Evolutionary conservation across 2,888 invertebrate genomes (phyloP), one percentile per base, ranked within the genome.

Genomic region (Machimus rusticus): DNA sequence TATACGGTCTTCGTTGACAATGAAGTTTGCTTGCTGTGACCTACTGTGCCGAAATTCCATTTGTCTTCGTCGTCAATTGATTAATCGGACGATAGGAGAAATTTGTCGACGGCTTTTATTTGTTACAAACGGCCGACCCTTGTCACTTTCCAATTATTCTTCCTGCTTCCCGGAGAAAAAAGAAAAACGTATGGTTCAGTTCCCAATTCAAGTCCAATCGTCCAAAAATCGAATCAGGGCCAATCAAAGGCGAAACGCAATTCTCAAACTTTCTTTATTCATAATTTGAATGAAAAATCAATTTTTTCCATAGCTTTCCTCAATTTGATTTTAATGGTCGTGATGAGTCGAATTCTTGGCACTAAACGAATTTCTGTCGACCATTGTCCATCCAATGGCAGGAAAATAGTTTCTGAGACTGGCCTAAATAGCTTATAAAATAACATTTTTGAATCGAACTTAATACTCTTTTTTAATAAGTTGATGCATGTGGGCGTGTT

Each of bases 31-130:
- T 85, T 14, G 74, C 74, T 74, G 51, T 74, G 74, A 74, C 43
- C 74, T 43, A 85, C 43, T 74, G 74, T 16, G 74, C 74, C 57
- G 34, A 51, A 85, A 85, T 31, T 85, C 85, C 85, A 85, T 85
- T 85, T 85, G 85, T 85, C 85, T 85, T 85, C 85, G 85, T 85
- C 85, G 43, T n/a, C 74, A 46, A 85, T 85, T 85, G 85, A 85
- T 85, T 85, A 85, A 85, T 85, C 85, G 85, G 74, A 74, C 43
- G 85, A 85, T 85, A 85, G 74, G 74, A 85, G 74, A 85, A 85
- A 85, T 85, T 85, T 85, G 85, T 74, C 85, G 85, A 19, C 46
- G 85, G 74, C 74, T 85, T 74, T 74, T 74, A 74, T 85, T 74
- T 85, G 74, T 28, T 74, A 74, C 74, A 85, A 85, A 74, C 74